These are phyloP conservation scores for Kradibia gibbosae DNA, from an alignment of 1,140 invertebrate genomes.

Conservation along the genomic window DNA sequence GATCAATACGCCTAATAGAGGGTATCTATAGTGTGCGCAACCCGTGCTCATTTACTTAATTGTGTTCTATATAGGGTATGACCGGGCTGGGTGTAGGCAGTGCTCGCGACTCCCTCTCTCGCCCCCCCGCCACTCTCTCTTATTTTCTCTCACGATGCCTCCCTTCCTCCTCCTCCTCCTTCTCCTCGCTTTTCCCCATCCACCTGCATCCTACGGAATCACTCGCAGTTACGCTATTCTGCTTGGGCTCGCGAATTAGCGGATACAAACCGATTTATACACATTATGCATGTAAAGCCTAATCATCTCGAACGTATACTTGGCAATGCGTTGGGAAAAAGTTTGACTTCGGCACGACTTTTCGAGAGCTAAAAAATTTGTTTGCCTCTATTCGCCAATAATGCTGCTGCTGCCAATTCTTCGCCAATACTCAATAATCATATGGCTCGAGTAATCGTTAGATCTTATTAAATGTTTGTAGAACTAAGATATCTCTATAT, in stretches of 20 bases:
- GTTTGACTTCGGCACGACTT: too few relatives aligned
- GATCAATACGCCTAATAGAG: constrained; percentile 73
- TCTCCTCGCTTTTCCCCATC: background rate
- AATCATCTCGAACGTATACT: background rate
- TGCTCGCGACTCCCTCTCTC: constrained; percentile 14
- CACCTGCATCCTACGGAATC: background rate
- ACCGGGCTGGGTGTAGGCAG: constrained; percentile 49
- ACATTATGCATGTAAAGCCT: background rate
- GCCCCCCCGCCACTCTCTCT: background rate
- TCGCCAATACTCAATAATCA: too few relatives aligned
- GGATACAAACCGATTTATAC: too few relatives aligned
- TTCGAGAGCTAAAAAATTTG: background rate
- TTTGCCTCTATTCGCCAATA: background rate
- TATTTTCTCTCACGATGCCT: background rate
- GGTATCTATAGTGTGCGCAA: constrained; percentile 70
- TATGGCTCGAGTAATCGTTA: too few relatives aligned
- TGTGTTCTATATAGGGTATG: constrained; percentile 68
- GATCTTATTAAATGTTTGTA: too few relatives aligned
- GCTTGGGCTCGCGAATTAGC: background rate
- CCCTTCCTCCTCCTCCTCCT: background rate
- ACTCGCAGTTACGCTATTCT: background rate
- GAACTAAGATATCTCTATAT: too few relatives aligned
- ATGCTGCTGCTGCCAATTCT: too few relatives aligned
- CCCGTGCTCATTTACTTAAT: constrained; percentile 73
- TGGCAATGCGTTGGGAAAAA: background rate